These are phyloP conservation scores for Dermochelys coriacea DNA, from an alignment of 2,797 vertebrate genomes.

Conservation along the genomic window DNA sequence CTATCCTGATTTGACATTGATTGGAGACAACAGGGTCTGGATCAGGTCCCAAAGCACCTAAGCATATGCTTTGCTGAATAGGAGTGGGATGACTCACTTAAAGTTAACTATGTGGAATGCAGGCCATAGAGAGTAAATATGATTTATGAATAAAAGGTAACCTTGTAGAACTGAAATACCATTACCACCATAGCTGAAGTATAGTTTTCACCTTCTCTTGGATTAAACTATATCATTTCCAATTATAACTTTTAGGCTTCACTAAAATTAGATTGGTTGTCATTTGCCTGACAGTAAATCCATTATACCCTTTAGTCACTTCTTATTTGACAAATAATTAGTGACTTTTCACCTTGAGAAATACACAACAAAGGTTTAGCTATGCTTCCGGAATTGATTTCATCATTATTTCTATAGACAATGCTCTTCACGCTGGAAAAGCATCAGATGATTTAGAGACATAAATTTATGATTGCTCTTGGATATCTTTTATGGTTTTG, in stretches of 20 bases:
- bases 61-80: neutral
- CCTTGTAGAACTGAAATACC: neutral
- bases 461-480: slow-evolving; percentile 40
- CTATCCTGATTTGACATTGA: neutral
- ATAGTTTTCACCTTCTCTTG: slow-evolving; percentile 39
- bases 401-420: slow-evolving; percentile 39
- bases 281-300: slow-evolving; percentile 33
- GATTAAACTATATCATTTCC: slow-evolving; percentile 48
- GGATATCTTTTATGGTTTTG: slow-evolving; percentile 15
- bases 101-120: neutral
- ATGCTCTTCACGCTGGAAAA: slow-evolving; percentile 24
- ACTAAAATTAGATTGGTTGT: slow-evolving; percentile 69
- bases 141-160: slow-evolving; percentile 25
- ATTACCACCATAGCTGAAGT: slow-evolving; percentile 13
- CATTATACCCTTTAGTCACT: slow-evolving; percentile 57
- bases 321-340: slow-evolving; percentile 47
- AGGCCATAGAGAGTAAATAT: neutral
- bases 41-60: neutral
- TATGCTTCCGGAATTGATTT: neutral
- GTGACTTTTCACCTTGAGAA: slow-evolving; percentile 58
- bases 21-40: neutral
- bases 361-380: neutral
- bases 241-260: slow-evolving; percentile 49
- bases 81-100: neutral
- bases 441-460: slow-evolving; percentile 31